Evolutionary conservation across 2,113 vertebrate species (phyloP).

Genomic region (Microcebus griseorufus): DNA sequence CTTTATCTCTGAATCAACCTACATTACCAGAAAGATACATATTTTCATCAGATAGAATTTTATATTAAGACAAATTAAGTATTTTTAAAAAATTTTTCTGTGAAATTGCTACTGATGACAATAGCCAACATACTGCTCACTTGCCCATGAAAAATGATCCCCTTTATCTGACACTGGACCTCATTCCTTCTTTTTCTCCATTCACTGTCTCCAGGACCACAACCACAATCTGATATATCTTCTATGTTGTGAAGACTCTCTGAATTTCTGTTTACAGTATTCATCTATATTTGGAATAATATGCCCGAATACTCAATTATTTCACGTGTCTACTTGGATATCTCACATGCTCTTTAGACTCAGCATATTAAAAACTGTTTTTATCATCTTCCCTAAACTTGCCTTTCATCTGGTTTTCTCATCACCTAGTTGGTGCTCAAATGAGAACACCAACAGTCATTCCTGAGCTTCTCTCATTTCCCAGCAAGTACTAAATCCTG

Average conservation of each 20-base stretch:
- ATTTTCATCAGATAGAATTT: not conserved
- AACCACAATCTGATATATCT: not conserved
- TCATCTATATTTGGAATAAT: not conserved
- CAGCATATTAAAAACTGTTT: not conserved
- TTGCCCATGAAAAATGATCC: not conserved
- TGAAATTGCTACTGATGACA: not conserved
- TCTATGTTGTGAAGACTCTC: not conserved
- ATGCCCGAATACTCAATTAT: not conserved
- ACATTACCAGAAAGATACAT: not conserved
- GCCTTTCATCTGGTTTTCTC: not conserved
- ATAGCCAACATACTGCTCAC: not conserved
- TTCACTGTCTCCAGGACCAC: not conserved
- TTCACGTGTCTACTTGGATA: not conserved
- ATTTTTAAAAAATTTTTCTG: not conserved
- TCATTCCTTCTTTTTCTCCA: not conserved
- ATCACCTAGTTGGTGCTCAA: not conserved
- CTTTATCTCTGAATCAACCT: not conserved
- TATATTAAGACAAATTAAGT: not conserved
- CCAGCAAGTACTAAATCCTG: not conserved
- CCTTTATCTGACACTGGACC: not conserved
- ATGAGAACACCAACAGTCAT: not conserved
- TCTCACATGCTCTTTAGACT: not conserved
- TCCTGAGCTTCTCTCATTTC: not conserved
- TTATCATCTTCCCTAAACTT: not conserved
- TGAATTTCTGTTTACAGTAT: not conserved